Base-by-base conservation (phyloP, 2,797 vertebrate genomes). In the Leucoraja ocellata region DNA sequence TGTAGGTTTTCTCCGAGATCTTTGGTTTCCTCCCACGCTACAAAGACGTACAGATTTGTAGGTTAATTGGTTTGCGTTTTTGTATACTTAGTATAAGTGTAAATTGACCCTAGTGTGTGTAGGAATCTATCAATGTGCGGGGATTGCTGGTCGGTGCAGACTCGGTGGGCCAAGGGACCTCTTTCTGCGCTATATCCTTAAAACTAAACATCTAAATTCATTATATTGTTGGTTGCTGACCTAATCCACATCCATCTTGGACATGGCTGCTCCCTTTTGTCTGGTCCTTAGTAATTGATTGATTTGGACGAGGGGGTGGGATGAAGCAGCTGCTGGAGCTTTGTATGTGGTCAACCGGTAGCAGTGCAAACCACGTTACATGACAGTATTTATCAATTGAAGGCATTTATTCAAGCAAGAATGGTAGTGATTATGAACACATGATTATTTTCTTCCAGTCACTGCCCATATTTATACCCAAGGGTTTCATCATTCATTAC, bases 401-500 rank as follows among this genome's bases (percentile, higher is more conserved):
- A 88, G n/a, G 13, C n/a, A 36, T n/a, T 65, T 88, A 4, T 16
- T 68, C 16, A 10, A 68, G 63, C 84, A 36, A 76, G 90, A 92
- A 10, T 58, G 46, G 68, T 74, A 74, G 76, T 76, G 46, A 92
- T 73, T 92, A 54, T 76, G 68, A 76, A 46, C 71, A 76, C 65
- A 92, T 92, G 71, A 58, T 36, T 63, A 74, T 92, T 76, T 74
- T 74, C 68, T 28, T 92, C 90, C 90, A 92, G 90, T 92, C 90
- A 76, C 36, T 74, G 71, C 46, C 36, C 21, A 74, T 58, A 54
- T 58, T 54, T 73, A 92, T 39, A 58, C 90, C 90, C 71, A 92
- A 58, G 90, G 90, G 90, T 76, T 76, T 92, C 90, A 58, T 92
- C 54, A 58, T 74, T 92, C 90, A 92, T 92, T 46, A 13, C 71